Evolutionary conservation across 2,888 invertebrate genomes (phyloP), one percentile per base, ranked within the genome.

Genomic region (Prenolepis imparis): DNA sequence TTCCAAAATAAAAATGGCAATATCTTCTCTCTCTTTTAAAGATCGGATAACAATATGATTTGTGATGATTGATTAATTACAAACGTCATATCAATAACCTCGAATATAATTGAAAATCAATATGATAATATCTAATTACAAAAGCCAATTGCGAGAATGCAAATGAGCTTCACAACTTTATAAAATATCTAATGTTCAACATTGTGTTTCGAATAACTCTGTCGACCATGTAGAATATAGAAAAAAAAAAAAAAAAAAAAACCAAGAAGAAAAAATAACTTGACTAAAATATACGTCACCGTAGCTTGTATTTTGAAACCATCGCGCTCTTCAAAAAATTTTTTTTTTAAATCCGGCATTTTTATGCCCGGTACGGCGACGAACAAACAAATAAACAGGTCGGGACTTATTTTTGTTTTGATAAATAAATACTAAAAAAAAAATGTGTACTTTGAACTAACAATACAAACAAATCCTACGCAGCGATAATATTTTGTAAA

Each of bases 331-430:
- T 36, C 44, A 59, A 72, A 48, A 6, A 36, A 72, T 78, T 78
- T 59, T 44, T 52, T n/a, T 44, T 8, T 0, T 24, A 80, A 72
- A 72, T 36, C 11, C 36, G 24, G 21, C 32, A 12, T 57, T 78
- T 77, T 70, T 21, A 44, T 32, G 36, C 15, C 28, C 44, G 39
- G 24, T 15, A 36, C 36, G 12, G 36, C 36, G 44, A 68, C 70
- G n/a, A 72, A 44, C 18, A 59, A 72, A 72, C 72, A 72, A 59
- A 72, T 59, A 70, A 72, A 80, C 73, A 59, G 32, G 18, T 12
- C 36, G 59, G 12, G 36, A 72, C 59, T 80, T 80, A 72, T 59
- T 80, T 80, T 72, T 80, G 44, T 80, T 80, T 72, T 36, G 41
- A n/a, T 78, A 72, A 59, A 78, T 72, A 78, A 78, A 72, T 36